Evolutionary conservation across 2,113 vertebrate genomes (phyloP).

Genomic region (Sinocyclocheilus anshuiensis): DNA sequence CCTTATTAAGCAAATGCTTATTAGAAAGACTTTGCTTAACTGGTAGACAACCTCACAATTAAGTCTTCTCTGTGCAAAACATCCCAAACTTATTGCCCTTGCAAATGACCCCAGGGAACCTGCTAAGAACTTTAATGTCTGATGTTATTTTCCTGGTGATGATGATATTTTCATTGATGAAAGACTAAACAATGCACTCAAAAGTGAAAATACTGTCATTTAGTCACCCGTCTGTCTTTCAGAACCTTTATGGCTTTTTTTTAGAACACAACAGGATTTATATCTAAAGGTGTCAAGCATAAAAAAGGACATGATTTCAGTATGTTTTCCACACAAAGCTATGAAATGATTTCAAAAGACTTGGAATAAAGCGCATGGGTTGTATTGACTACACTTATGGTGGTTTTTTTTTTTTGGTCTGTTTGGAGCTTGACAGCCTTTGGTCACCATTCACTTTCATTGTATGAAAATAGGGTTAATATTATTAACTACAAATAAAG

Average conservation of each 20-base stretch:
- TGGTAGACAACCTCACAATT: constrained; percentile 77
- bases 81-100: constrained; percentile 70
- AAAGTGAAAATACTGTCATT: background rate
- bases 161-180: background rate
- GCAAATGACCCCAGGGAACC: constrained; percentile 57
- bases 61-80: constrained; percentile 68
- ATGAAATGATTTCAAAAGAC: background rate
- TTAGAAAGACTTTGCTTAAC: constrained; percentile 78
- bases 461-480: too few species aligned
- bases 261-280: background rate
- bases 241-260: background rate
- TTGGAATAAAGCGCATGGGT: background rate
- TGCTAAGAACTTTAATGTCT: constrained; percentile 62
- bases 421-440: background rate
- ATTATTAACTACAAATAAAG: too few species aligned
- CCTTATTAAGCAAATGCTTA: constrained; percentile 79
- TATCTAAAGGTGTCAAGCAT: background rate
- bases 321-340: background rate
- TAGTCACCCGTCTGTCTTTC: background rate
- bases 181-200: background rate
- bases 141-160: constrained; percentile 39
- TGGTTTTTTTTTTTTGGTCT: background rate
- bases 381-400: background rate
- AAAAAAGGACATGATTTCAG: background rate
- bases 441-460: background rate